Base-by-base conservation (phyloP, 2,888 invertebrate genomes). In the Tricholauxania praeusta region DNA sequence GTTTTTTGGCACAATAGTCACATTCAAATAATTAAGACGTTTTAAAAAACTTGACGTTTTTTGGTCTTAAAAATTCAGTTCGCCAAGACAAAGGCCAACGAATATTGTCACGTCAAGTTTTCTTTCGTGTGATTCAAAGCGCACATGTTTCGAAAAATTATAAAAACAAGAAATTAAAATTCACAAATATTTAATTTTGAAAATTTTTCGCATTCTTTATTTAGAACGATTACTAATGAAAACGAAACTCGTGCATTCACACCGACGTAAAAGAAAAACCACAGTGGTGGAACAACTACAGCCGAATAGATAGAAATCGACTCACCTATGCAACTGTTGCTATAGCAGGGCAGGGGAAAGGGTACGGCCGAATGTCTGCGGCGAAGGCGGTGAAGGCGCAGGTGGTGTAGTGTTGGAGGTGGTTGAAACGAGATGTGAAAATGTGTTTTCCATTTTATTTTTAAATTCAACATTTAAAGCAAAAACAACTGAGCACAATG, bases 221-320 rank as follows among this genome's bases (percentile, higher is more conserved):
- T 63, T 63, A 63, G 63, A 63, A 63, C 12, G 15, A 63, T 63
- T 63, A 63, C 47, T 63, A 63, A 63, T 63, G 63, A 63, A 63
- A 63, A 63, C 19, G 47, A 63, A 39, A 39, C 39, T 47, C 63
- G 63, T 63, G 63, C 63, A 63, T 63, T 47, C 63, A 63, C 39
- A 57, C 57, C 57, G 28, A 57, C 57, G 57, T 57, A 28, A 57
- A 19, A 19, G 28, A 28, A 57, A 17, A 57, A 28, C 8, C 57
- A 19, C 39, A 39, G 10, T 39, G 10, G 39, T 39, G 39, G 39
- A 39, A 39, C 39, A 39, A 39, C 39, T 39, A 39, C 2, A 39
- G 10, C 1, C 39, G 39, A 7, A 39, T 39, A 39, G 39, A 39
- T 39, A 39, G 10, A 39, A 39, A 39, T 39, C 39, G 39, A 39